A percentile compares a stretch with the other conserved stretches of the same genome.
phyloP scores from a whole-genome alignment of 23 tunicate genomes.

The Diplosoma virens region DNA sequence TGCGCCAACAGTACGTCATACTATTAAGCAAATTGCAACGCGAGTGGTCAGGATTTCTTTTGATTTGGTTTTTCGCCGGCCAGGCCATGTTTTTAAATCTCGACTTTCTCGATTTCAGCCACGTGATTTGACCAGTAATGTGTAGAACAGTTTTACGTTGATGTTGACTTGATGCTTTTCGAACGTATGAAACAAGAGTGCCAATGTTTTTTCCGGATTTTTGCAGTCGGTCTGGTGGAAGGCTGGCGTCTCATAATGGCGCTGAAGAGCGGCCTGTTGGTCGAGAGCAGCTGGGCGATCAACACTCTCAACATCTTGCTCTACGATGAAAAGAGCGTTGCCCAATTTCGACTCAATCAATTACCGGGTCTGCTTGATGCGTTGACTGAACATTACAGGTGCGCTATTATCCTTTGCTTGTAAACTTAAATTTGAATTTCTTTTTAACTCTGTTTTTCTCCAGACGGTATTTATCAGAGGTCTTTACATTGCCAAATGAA shows the following conservation, averaged over 20 bases:
- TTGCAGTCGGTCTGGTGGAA: slow-evolving; percentile 69
- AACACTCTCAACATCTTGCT: slow-evolving; percentile 72
- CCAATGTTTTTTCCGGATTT: too few species aligned
- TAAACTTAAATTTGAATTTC: too few species aligned
- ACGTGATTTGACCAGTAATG: too few species aligned
- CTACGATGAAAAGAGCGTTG: slow-evolving; percentile 69
- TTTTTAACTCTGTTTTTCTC: neutral
- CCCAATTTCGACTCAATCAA: slow-evolving; percentile 67
- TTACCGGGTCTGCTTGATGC: slow-evolving; percentile 83
- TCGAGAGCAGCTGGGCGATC: slow-evolving; percentile 85
- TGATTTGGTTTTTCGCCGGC: too few species aligned
- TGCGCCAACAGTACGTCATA: slow-evolving; percentile 54
- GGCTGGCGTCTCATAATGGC: slow-evolving; percentile 89
- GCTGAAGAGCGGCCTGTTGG: slow-evolving; percentile 78
- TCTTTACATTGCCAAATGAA: slow-evolving; percentile 38
- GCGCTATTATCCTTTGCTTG: too few species aligned
- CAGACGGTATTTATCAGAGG: slow-evolving; percentile 32
- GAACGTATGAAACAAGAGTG: too few species aligned
- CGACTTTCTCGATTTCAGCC: too few species aligned
- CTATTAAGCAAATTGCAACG: too few species aligned
- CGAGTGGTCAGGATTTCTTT: too few species aligned
- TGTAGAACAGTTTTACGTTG: too few species aligned
- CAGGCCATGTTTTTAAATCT: too few species aligned
- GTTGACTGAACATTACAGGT: slow-evolving; percentile 81
- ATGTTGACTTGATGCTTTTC: too few species aligned